Conservation (phyloP, 2,888 invertebrate genomes). For the Plutella xylostella region DNA sequence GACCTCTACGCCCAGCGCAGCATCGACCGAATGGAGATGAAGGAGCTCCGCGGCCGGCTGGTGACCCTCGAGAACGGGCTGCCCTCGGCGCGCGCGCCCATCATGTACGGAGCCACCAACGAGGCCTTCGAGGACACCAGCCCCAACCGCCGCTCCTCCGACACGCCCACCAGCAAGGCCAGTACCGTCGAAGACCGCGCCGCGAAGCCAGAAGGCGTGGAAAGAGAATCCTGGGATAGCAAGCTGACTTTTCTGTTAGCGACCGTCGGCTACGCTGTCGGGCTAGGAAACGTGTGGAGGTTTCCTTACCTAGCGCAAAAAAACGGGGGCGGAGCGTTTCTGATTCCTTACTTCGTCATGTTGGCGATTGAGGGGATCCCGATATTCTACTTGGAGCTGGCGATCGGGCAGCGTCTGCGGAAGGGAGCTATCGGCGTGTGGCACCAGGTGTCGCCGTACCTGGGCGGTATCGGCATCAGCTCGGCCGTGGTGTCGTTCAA, state of each 20-base stretch:
- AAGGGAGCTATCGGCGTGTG: slow-evolving; percentile 96
- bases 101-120: slow-evolving; percentile 89
- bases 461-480: slow-evolving; percentile 92
- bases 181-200: slow-evolving; percentile 75
- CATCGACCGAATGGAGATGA: slow-evolving; percentile 86
- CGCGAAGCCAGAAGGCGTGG: slow-evolving; percentile 78
- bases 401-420: slow-evolving; percentile 92
- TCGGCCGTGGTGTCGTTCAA: slow-evolving; percentile 97
- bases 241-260: slow-evolving; percentile 92
- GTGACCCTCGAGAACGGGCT: slow-evolving; percentile 78
- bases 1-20: slow-evolving; percentile 86
- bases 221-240: slow-evolving; percentile 93
- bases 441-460: slow-evolving; percentile 91
- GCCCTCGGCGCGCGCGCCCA: slow-evolving; percentile 48
- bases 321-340: slow-evolving; percentile 96
- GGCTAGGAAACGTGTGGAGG: slow-evolving; percentile 95
- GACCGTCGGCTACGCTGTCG: slow-evolving; percentile 95
- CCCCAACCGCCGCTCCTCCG: slow-evolving; percentile 48
- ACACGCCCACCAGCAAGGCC: slow-evolving; percentile 70
- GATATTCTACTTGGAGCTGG: slow-evolving; percentile 95
- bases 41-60: slow-evolving; percentile 84
- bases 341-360: slow-evolving; percentile 97
- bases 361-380: slow-evolving; percentile 94
- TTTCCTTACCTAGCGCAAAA: slow-evolving; percentile 96
- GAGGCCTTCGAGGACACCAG: slow-evolving; percentile 77